Percentiles rank a stretch among this genome's conserved stretches.
These are phyloP conservation scores for Crypturellus tataupa DNA, from an alignment of 2,797 vertebrate species.

Conservation along the genomic window DNA sequence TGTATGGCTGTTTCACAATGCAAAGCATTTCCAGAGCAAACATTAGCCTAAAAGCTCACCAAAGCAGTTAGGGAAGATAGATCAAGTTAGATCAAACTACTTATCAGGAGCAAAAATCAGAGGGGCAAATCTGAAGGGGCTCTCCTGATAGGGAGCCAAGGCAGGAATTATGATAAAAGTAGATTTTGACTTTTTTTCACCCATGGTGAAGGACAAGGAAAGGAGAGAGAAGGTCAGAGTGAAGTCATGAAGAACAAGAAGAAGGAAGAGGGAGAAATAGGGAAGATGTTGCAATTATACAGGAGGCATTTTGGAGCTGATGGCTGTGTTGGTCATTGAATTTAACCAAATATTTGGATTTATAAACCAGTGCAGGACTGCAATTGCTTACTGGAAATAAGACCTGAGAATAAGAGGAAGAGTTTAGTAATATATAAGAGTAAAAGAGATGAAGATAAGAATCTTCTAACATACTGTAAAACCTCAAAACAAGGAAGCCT, in stretches of 20 bases:
- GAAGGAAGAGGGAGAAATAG: fast-evolving
- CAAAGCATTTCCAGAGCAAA: background rate
- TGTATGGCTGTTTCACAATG: background rate
- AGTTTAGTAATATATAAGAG: background rate
- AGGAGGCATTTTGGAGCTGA: fast-evolving
- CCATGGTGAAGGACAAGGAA: background rate
- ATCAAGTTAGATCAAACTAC: background rate
- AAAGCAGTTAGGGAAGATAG: background rate
- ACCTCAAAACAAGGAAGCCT: background rate
- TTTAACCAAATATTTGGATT: background rate
- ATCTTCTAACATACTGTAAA: background rate
- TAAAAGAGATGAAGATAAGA: background rate
- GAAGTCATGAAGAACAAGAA: background rate
- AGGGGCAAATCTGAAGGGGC: background rate
- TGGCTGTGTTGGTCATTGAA: background rate
- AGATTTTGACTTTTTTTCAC: background rate
- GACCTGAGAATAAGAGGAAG: background rate
- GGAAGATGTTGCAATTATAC: background rate
- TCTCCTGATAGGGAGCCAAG: fast-evolving
- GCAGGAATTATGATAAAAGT: background rate
- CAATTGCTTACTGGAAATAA: background rate
- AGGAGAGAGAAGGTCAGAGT: background rate
- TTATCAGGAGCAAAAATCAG: fast-evolving
- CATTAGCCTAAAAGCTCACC: background rate
- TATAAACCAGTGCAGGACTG: background rate